These are phyloP conservation scores for Dryobota labecula DNA, from an alignment of 2,888 invertebrate genomes.

Conservation along the genomic window DNA sequence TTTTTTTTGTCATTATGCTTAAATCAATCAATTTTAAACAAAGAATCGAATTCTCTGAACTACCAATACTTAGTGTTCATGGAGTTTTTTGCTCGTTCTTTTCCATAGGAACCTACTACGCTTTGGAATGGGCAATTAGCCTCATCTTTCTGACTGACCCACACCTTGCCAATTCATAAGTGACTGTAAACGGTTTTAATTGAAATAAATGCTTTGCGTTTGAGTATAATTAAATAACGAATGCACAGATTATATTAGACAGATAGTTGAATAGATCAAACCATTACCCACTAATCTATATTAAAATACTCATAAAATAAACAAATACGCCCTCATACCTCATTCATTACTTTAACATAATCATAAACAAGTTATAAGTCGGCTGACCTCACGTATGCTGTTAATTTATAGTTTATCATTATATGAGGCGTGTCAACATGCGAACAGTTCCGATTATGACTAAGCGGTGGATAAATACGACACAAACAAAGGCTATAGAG, in stretches of 20 bases:
- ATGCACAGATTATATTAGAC: background rate
- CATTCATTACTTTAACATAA: slow-evolving; percentile 47
- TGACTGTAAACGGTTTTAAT: background rate
- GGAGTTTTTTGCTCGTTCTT: background rate
- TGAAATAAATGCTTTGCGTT: background rate
- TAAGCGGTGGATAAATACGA: slow-evolving; percentile 3
- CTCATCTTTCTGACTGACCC: background rate
- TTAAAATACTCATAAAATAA: slow-evolving; percentile 1
- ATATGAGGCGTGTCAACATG: slow-evolving; percentile 26
- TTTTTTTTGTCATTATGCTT: background rate
- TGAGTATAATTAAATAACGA: background rate
- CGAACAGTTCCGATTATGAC: slow-evolving; percentile 1
- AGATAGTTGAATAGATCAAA: background rate
- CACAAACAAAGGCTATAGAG: slow-evolving; percentile 4
- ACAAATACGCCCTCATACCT: slow-evolving; percentile 44
- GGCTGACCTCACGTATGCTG: slow-evolving; percentile 72
- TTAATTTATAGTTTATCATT: slow-evolving; percentile 56
- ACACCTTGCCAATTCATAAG: background rate
- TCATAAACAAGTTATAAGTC: slow-evolving; percentile 26
- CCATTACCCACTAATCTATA: background rate
- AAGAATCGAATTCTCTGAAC: background rate
- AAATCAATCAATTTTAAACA: background rate
- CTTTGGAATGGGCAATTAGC: background rate
- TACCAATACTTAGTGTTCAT: background rate
- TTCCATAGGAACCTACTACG: background rate